phyloP scores from a whole-genome alignment of 2,888 invertebrate genomes.

The Onthophagus sagittarius region DNA sequence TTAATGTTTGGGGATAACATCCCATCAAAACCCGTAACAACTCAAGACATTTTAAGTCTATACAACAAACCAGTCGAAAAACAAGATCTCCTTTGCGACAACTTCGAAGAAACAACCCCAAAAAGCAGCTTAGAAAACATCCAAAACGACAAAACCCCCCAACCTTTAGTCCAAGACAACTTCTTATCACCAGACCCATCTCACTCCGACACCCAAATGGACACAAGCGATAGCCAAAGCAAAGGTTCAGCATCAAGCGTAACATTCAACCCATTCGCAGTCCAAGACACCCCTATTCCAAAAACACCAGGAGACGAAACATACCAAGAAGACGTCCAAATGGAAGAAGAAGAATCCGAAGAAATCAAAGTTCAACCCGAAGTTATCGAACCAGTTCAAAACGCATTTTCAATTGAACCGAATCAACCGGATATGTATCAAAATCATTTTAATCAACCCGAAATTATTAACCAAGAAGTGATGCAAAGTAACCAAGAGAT shows the following conservation, averaged over 20 bases:
- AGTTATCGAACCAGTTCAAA: background rate
- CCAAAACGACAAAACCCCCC: conserved; percentile 10
- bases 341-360: background rate
- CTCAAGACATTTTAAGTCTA: conserved; percentile 46
- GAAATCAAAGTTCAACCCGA: background rate
- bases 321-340: background rate
- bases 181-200: conserved; percentile 43
- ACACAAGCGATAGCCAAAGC: conserved; percentile 47
- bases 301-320: conserved; percentile 11
- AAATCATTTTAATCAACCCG: conserved; percentile 17
- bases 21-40: conserved; percentile 45
- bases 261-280: conserved; percentile 52
- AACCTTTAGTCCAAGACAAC: conserved; percentile 33
- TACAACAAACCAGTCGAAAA: conserved; percentile 36
- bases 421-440: conserved; percentile 3
- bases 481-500: conserved; percentile 19
- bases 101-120: conserved; percentile 26
- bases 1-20: conserved; percentile 44
- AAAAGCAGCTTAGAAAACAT: background rate
- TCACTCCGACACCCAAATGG: conserved; percentile 45
- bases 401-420: conserved; percentile 30
- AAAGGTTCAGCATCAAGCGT: conserved; percentile 46
- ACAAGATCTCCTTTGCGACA: conserved; percentile 32
- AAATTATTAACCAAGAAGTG: conserved; percentile 20
- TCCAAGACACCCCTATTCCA: conserved; percentile 35